Evolutionary conservation across 2,113 vertebrate species (phyloP).

Genomic region (Eretmochelys imbricata): DNA sequence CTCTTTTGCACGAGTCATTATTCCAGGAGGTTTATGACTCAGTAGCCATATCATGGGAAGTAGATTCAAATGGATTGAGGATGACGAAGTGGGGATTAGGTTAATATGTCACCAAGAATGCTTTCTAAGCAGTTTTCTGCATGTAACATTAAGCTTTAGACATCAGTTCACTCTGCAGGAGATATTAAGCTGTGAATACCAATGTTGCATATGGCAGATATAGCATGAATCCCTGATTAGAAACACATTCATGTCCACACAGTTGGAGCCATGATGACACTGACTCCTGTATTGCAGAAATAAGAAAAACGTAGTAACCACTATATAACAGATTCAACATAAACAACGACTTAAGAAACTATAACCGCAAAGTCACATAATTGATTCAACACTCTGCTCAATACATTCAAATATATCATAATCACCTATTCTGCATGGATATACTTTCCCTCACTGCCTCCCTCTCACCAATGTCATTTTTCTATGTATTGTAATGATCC

Average conservation of each 20-base stretch:
- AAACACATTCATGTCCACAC: not conserved
- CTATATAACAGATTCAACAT: not conserved
- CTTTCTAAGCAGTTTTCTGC: not conserved
- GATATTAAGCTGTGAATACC: not conserved
- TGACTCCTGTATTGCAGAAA: not conserved
- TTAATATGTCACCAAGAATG: not conserved
- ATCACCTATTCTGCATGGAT: not conserved
- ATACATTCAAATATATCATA: not conserved
- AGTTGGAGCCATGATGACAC: not conserved
- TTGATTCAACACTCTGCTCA: not conserved
- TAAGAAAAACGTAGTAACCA: not conserved
- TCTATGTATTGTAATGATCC: not conserved
- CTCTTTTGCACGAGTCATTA: not conserved
- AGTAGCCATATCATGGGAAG: fast-evolving
- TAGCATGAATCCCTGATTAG: not conserved
- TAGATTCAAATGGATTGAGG: not conserved
- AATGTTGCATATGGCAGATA: not conserved
- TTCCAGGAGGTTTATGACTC: not conserved
- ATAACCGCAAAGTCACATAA: not conserved
- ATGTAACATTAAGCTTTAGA: not conserved
- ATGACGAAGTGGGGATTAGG: not conserved
- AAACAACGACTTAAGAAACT: not conserved
- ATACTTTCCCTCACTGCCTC: not conserved
- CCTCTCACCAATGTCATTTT: not conserved
- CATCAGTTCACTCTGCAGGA: not conserved